A percentile compares a stretch with the other conserved stretches of the same genome.
Evolutionary conservation across 1,140 invertebrate species (phyloP).

Genomic region (Sycophaga agraensis): DNA sequence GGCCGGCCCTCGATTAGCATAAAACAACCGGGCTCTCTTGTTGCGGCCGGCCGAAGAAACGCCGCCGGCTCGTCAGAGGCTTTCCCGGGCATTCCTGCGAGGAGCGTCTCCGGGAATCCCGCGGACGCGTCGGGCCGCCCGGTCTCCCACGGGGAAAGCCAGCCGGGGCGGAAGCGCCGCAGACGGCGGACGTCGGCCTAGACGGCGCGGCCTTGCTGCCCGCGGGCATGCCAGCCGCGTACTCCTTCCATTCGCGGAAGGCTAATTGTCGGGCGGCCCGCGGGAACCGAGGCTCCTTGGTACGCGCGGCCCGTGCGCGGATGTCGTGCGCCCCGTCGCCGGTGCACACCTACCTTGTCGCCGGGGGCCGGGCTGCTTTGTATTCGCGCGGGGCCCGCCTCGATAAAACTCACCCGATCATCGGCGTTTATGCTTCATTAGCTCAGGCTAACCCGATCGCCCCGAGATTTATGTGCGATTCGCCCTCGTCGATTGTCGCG

Average conservation of each 20-base stretch:
- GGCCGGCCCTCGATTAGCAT: too few species aligned
- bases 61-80: too few species aligned
- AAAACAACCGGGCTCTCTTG: too few species aligned
- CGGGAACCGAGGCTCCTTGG: constrained; percentile 21
- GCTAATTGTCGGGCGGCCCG: constrained; percentile 19
- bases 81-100: too few species aligned
- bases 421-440: not conserved
- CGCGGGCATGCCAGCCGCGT: constrained; percentile 17
- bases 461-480: too few species aligned
- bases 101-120: too few species aligned
- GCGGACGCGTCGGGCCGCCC: too few species aligned
- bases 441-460: too few species aligned
- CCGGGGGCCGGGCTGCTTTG: constrained; percentile 10
- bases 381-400: not conserved
- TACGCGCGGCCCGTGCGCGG: constrained; percentile 2
- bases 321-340: too few species aligned
- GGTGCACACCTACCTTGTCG: too few species aligned
- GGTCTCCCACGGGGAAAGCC: not conserved
- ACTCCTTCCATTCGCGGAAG: constrained; percentile 35
- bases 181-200: constrained; percentile 36
- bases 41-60: too few species aligned
- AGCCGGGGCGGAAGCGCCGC: constrained; percentile 31
- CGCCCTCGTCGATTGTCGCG: too few species aligned
- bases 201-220: constrained; percentile 13
- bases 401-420: constrained; percentile 10